Evolutionary conservation across 1,140 invertebrate genomes (phyloP), one percentile per base, ranked within the genome.

Genomic region (Scaptomyza graminum): DNA sequence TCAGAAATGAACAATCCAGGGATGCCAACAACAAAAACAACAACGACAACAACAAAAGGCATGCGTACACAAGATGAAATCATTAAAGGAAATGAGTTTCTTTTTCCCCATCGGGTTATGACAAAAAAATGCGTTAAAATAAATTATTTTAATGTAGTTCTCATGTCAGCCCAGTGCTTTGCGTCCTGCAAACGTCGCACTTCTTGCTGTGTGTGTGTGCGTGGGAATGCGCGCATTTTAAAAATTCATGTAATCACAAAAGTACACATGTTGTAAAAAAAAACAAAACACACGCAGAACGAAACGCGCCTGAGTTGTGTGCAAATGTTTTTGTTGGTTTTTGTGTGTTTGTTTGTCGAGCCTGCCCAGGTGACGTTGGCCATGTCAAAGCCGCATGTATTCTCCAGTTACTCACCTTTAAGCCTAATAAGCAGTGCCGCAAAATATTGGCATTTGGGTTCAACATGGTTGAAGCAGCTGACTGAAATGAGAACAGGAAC

Each of bases 131-230:
- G 79, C 83, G 83, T 88, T 88, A 88, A 88, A 88, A 88, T 88
- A 89, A 88, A 89, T 88, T 89, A 88, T 88, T 88, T 88, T 88
- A 88, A 88, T 88, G 83, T 88, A 88, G 83, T 89, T 88, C 83
- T 88, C 83, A 83, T 88, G 83, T 88, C 83, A 78, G 67, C 67
- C 54, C 55, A 22, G 57, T 62, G 56, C 57, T 57, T 65, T 60
- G 49, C 25, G 52, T 46, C 25, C 18, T 22, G 18, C 18, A 22
- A 31, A 31, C 37, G 18, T 2, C 18, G 0, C 37, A 47, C 11
- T 22, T 39, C 34, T 22, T 22, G 18, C 60, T 50, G 39, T 54
- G 63, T 22, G 51, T 55, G 43, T 63, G 61, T 77, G 70, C 59
- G 77, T 59, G 65, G 9, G 60, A 61, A 64, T 70, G 72, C 82